phyloP scores from a whole-genome alignment of 2,797 vertebrate species.

The Naso thynnoides region DNA sequence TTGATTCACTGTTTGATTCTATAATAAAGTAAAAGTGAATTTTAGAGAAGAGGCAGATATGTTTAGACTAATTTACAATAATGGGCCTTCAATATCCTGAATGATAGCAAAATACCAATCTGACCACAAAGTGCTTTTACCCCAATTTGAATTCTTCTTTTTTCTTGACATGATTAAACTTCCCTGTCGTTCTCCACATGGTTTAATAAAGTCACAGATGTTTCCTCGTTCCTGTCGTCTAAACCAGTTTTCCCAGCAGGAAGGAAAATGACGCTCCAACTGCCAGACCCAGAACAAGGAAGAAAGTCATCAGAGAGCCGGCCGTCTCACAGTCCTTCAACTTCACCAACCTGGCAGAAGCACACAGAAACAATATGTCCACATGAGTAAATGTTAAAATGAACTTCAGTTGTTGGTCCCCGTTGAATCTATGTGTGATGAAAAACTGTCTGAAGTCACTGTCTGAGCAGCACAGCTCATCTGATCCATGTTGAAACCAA shows the following conservation, averaged over 20 bases:
- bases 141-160: background rate
- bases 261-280: conserved; percentile 84
- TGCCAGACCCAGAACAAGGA: conserved; percentile 88
- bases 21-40: background rate
- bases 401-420: no score
- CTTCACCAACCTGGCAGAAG: conserved; percentile 59
- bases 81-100: background rate
- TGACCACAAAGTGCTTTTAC: background rate
- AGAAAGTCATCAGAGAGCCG: conserved; percentile 91
- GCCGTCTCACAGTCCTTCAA: conserved; percentile 82
- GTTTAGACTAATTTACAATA: no score
- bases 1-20: background rate
- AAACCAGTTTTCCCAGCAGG: conserved; percentile 54
- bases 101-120: background rate
- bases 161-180: no score
- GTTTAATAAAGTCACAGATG: no score
- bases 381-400: background rate
- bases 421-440: no score
- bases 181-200: no score
- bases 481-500: no score
- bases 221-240: background rate
- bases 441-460: no score
- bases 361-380: background rate
- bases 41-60: no score
- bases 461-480: no score